phyloP scores from a whole-genome alignment of 2,797 vertebrate genomes.

The Naso thynnoides region DNA sequence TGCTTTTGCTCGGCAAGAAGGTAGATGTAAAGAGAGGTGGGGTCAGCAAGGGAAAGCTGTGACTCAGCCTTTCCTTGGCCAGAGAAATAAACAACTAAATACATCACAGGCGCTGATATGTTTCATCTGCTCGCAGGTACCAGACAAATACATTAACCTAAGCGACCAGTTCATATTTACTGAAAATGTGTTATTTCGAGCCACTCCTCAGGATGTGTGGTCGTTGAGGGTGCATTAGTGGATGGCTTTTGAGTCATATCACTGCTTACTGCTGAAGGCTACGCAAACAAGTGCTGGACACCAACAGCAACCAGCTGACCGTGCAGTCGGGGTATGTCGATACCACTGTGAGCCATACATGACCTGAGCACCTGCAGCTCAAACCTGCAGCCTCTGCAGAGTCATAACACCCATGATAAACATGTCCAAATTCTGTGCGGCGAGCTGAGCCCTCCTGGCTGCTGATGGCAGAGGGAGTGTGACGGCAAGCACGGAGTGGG shows the following conservation, averaged over 20 bases:
- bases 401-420: constrained; percentile 1
- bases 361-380: constrained; percentile 36
- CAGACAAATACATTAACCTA: constrained; percentile 19
- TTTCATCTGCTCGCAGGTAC: constrained; percentile 33
- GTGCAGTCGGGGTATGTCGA: constrained; percentile 16
- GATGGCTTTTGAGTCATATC: constrained; percentile 31
- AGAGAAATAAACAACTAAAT: constrained; percentile 69
- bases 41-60: constrained; percentile 40
- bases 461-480: constrained; percentile 45
- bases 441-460: constrained; percentile 15
- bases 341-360: constrained; percentile 1
- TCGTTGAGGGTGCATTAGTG: constrained; percentile 32
- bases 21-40: constrained; percentile 22
- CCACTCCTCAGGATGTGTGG: constrained; percentile 3
- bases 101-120: constrained; percentile 36
- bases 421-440: constrained; percentile 14
- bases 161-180: constrained; percentile 27
- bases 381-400: background rate
- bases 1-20: background rate
- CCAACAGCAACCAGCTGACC: constrained; percentile 28
- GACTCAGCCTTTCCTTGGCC: constrained; percentile 72
- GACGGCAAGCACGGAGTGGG: constrained; percentile 29
- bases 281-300: constrained; percentile 27
- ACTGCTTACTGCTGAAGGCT: constrained; percentile 12
- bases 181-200: constrained; percentile 25